Percentiles rank a stretch among this genome's conserved stretches.
Evolutionary conservation across 2,797 vertebrate species (phyloP).

Genomic region (Thamnophis elegans): DNA sequence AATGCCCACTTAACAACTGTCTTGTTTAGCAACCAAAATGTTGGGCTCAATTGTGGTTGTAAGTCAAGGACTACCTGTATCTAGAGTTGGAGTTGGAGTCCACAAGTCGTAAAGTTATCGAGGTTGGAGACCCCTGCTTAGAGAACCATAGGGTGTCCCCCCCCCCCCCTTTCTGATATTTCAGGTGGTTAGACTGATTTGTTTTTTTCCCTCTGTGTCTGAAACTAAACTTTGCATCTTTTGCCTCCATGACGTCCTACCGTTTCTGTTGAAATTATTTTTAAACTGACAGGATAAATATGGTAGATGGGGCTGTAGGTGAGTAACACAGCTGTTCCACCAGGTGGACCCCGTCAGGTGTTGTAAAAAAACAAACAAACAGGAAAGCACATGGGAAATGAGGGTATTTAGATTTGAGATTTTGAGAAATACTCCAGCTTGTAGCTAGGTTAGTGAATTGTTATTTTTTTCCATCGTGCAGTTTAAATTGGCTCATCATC

Average conservation of each 20-base stretch:
- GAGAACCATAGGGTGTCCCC: neutral
- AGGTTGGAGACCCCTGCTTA: no score
- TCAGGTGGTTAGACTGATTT: neutral
- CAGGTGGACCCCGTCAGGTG: conserved; percentile 5
- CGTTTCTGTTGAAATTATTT: neutral
- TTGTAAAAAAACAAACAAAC: neutral
- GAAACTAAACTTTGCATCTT: neutral
- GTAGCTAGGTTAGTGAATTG: neutral
- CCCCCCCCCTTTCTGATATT: neutral
- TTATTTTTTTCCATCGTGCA: neutral
- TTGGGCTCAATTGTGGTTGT: neutral
- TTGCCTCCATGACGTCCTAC: neutral
- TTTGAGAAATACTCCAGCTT: neutral
- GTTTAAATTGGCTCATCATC: neutral
- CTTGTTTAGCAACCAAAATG: neutral
- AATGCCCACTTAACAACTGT: neutral
- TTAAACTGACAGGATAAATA: conserved; percentile 23
- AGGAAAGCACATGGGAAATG: neutral
- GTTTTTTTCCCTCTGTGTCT: neutral
- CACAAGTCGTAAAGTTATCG: no score
- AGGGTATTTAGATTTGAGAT: neutral
- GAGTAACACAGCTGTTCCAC: neutral
- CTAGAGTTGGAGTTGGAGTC: no score
- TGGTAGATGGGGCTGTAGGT: conserved; percentile 33
- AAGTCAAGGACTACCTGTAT: neutral